A percentile compares a stretch with the other conserved stretches of the same genome.
Evolutionary conservation across 2,797 vertebrate genomes (phyloP).

Genomic region (Acipenser ruthenus): DNA sequence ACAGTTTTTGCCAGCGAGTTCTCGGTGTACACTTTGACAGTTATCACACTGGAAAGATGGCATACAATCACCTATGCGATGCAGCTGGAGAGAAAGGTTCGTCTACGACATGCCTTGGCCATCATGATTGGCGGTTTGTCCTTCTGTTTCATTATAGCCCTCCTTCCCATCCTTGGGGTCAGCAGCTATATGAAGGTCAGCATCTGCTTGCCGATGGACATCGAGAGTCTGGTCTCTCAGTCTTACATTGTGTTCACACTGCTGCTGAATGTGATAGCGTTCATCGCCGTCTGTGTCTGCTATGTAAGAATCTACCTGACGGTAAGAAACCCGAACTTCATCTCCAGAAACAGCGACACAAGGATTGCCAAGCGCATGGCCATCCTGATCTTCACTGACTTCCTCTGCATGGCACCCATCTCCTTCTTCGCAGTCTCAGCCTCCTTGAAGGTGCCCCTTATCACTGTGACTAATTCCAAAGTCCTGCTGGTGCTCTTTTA

Average conservation of each 20-base stretch:
- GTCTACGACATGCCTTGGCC: conserved; percentile 68
- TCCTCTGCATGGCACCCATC: conserved; percentile 93
- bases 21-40: conserved; percentile 85
- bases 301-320: conserved; percentile 87
- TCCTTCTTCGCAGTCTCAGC: conserved; percentile 93
- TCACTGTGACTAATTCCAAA: conserved; percentile 89
- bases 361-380: conserved; percentile 91
- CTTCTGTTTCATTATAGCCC: conserved; percentile 67
- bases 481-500: conserved; percentile 91
- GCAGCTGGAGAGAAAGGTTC: conserved; percentile 76
- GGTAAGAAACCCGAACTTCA: conserved; percentile 71
- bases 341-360: conserved; percentile 74
- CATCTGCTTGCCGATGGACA: conserved; percentile 97
- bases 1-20: conserved; percentile 92
- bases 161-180: conserved; percentile 78
- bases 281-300: conserved; percentile 77
- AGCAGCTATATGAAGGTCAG: conserved; percentile 96
- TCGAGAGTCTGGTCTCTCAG: conserved; percentile 70
- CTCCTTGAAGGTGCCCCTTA: conserved; percentile 84
- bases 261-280: conserved; percentile 82
- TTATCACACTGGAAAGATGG: conserved; percentile 91
- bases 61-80: conserved; percentile 93
- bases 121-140: conserved; percentile 81
- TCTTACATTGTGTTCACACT: conserved; percentile 76
- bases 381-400: conserved; percentile 90